Base-by-base conservation (phyloP, 2,888 invertebrate genomes). In the Phragmatobia fuliginosa region DNA sequence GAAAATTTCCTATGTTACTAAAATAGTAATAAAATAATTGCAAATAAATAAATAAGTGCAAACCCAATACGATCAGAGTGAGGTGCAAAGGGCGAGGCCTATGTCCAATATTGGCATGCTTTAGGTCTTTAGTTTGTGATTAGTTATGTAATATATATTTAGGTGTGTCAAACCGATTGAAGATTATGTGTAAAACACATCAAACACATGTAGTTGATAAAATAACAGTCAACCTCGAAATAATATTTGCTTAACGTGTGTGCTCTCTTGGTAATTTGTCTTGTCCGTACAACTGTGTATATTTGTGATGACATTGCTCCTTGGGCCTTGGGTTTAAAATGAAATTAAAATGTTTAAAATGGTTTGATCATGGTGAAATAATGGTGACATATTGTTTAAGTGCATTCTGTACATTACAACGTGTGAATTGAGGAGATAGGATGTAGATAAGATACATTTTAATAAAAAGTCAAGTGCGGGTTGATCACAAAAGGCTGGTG, bases 381-480 rank as follows among this genome's bases (percentile, higher is more conserved):
- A 28, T 21, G 1, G 14, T 56, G 16, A 14, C 28, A 14, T 56
- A 56, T 28, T 56, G 16, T 56, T 56, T 56, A 56, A 56, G 14
- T 28, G 11, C 10, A n/a, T n/a, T 49, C n/a, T n/a, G n/a, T 49
- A n/a, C 8, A 11, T 11, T 11, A 52, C 52, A 49, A 45, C 21
- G 45, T 49, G n/a, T 49, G 45, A 49, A 18, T n/a, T 49, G 45
- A 21, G 21, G n/a, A 49, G 45, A n/a, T 21, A 49, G n/a, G 21
- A 49, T 49, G 45, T 49, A 49, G n/a, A 49, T 49, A 49, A 49
- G 45, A 49, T 49, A 49, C 21, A 49, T n/a, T 49, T n/a, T n/a
- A 49, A 49, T 49, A 49, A 49, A 49, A 45, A 45, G 8, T 21
- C 21, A 21, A 16, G 18, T 21, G 45, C 18, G 45, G 18, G 18